Conservation (phyloP, 2,888 invertebrate genomes). For the Lymantria dispar region DNA sequence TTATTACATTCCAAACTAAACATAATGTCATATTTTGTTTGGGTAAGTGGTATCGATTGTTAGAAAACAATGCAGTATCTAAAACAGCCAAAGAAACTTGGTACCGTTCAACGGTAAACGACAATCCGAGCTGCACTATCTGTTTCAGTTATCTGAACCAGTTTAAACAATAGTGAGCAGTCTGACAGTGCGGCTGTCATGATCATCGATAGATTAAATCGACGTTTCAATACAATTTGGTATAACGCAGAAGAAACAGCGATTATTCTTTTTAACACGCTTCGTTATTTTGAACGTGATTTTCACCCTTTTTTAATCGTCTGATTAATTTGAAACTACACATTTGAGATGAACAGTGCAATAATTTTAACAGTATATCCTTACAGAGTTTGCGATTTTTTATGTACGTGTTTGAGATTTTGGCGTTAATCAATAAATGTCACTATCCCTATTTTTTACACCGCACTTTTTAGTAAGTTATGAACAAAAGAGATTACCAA, state of each 20-base stretch:
- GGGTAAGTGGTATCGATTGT: not conserved
- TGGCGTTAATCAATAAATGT: too few species aligned
- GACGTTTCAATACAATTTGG: slow-evolving; percentile 13
- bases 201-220: slow-evolving; percentile 18
- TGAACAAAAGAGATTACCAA: too few species aligned
- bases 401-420: too few species aligned
- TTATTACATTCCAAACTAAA: not conserved
- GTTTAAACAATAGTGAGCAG: slow-evolving; percentile 14
- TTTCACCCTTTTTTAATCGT: too few species aligned
- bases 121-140: not conserved
- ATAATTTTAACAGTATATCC: too few species aligned
- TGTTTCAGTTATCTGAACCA: slow-evolving; percentile 1
- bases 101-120: not conserved
- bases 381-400: too few species aligned
- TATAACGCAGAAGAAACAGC: slow-evolving; percentile 5
- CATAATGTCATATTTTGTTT: not conserved
- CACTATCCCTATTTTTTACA: too few species aligned
- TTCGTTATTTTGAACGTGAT: too few species aligned
- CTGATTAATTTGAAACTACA: too few species aligned
- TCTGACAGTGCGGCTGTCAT: slow-evolving; percentile 11
- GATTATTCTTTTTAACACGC: too few species aligned
- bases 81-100: not conserved
- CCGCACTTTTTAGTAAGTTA: too few species aligned
- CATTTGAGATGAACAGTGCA: too few species aligned
- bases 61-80: not conserved